A percentile compares a stretch with the other conserved stretches of the same genome.
These are phyloP conservation scores for Ceratina australensis DNA, from an alignment of 1,140 invertebrate species.

Conservation along the genomic window DNA sequence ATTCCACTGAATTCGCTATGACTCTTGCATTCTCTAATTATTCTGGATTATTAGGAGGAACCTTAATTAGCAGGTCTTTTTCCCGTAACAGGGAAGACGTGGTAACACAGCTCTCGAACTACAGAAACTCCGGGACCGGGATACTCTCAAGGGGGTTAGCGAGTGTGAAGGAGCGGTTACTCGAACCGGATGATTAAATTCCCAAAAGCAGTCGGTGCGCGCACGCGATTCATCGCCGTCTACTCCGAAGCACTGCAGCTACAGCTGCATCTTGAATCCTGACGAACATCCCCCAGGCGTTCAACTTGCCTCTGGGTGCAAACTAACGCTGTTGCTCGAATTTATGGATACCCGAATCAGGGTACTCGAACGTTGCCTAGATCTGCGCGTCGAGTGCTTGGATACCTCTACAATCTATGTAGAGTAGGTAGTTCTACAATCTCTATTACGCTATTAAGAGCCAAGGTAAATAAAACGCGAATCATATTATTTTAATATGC, in stretches of 20 bases:
- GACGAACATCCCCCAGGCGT: conserved; percentile 36
- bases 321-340: conserved; percentile 42
- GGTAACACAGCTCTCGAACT: conserved; percentile 8
- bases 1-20: background rate
- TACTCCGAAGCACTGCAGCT: conserved; percentile 32
- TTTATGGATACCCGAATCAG: too few relatives aligned
- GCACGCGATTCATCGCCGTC: conserved; percentile 52
- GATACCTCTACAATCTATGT: too few relatives aligned
- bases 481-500: too few relatives aligned
- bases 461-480: too few relatives aligned
- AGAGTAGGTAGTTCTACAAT: too few relatives aligned
- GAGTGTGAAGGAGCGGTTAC: conserved; percentile 49
- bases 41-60: conserved; percentile 16
- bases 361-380: too few relatives aligned
- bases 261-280: conserved; percentile 12
- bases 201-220: conserved; percentile 55
- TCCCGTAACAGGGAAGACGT: background rate
- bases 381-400: too few relatives aligned
- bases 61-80: conserved; percentile 27
- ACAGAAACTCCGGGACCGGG: conserved; percentile 20
- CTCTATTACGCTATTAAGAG: too few relatives aligned
- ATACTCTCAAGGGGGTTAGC: conserved; percentile 33
- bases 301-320: conserved; percentile 46
- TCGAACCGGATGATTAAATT: conserved; percentile 68
- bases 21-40: too few relatives aligned